phyloP scores from a whole-genome alignment of 2,797 vertebrate genomes.

The Coregonus sp. region DNA sequence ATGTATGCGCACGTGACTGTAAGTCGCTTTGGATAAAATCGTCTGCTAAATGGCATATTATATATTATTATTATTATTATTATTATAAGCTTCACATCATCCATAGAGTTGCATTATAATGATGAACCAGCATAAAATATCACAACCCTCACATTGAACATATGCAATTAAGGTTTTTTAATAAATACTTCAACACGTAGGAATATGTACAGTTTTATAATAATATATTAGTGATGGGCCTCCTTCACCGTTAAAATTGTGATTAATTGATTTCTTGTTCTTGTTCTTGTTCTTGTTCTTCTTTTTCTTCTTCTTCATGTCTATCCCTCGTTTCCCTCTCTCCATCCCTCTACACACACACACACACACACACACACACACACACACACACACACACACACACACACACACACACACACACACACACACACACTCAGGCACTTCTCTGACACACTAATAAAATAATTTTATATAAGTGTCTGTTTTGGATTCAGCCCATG shows the following conservation, averaged over 20 bases:
- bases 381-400: conserved; percentile 17
- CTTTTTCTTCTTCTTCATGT: background rate
- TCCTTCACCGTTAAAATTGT: background rate
- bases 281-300: too few species aligned
- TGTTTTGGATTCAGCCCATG: conserved; percentile 14
- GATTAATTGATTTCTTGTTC: too few species aligned
- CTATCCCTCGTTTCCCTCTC: background rate
- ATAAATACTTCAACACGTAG: background rate
- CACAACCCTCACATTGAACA: background rate
- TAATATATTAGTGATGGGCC: background rate
- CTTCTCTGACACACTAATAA: background rate
- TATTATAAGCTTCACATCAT: too few species aligned
- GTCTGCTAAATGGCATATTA: too few species aligned
- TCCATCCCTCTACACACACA: background rate
- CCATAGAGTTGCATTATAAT: background rate
- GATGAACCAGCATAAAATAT: background rate
- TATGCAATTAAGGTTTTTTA: background rate
- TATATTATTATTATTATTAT: too few species aligned
- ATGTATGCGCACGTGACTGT: too few species aligned
- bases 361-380: conserved; percentile 2
- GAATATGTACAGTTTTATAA: background rate
- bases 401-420: conserved; percentile 15
- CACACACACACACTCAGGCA: conserved; percentile 1
- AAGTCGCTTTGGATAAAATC: too few species aligned
- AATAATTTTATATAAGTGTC: background rate